Conservation (phyloP, 53 echinoderm and acorn worm genomes). For the Stichopus horrens region DNA sequence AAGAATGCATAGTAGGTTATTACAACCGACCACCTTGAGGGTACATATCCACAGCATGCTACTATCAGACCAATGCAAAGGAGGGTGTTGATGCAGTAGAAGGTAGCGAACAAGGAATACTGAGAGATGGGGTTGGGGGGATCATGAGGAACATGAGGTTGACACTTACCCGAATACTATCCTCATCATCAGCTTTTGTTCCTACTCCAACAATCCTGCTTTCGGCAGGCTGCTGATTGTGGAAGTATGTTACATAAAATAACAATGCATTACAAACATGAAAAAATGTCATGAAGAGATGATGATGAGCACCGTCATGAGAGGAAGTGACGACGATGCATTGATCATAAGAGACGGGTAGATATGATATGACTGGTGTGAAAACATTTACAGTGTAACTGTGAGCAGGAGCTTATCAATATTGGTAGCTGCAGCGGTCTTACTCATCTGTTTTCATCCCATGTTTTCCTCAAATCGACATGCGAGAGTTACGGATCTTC, state of each 20-base stretch:
- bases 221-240: constrained; percentile 22
- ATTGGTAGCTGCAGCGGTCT: too few species aligned
- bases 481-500: too few species aligned
- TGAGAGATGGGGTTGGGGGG: not conserved
- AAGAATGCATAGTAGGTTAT: not conserved
- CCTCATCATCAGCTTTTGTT: constrained; percentile 33
- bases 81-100: not conserved
- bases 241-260: constrained; percentile 27
- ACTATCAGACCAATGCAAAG: not conserved
- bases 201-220: constrained; percentile 13
- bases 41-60: not conserved
- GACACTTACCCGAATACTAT: constrained; percentile 29
- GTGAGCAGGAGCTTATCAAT: too few species aligned
- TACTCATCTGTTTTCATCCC: too few species aligned
- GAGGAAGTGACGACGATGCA: not conserved
- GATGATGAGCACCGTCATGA: not conserved
- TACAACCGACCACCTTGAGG: not conserved
- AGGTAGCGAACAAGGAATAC: not conserved
- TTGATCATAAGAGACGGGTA: not conserved
- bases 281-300: not conserved
- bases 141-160: not conserved
- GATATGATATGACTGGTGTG: not conserved
- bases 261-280: constrained; percentile 7
- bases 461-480: too few species aligned
- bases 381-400: too few species aligned